Evolutionary conservation across 2,888 invertebrate genomes (phyloP).

Genomic region (Microctonus aethiopoides): DNA sequence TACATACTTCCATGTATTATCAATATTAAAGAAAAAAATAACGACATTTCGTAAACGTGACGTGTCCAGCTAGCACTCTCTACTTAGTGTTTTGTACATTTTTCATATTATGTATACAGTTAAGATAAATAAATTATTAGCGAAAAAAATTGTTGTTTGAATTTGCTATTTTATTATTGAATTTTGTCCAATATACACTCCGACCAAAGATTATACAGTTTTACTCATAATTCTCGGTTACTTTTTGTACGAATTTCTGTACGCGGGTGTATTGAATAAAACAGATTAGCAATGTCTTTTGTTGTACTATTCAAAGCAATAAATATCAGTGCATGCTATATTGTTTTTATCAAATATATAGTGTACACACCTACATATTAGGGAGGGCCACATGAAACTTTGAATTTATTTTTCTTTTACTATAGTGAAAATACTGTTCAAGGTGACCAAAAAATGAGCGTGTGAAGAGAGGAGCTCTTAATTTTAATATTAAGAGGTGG

Average conservation of each 20-base stretch:
- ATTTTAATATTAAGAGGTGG: no score
- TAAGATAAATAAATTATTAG: constrained; percentile 9
- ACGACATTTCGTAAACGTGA: background rate
- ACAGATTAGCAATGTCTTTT: background rate
- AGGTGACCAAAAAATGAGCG: no score
- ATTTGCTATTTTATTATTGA: no score
- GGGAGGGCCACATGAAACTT: no score
- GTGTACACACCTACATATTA: no score
- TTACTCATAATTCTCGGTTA: no score
- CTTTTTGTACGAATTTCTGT: background rate
- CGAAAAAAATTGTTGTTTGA: constrained; percentile 7
- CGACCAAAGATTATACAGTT: no score
- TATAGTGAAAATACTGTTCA: no score
- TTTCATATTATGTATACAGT: constrained; percentile 4
- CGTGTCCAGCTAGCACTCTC: background rate
- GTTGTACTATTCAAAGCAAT: background rate
- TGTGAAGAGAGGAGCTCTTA: no score
- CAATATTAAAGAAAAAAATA: background rate
- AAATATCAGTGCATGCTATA: background rate
- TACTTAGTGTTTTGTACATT: constrained; percentile 14
- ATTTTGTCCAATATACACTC: no score
- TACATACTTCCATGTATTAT: background rate
- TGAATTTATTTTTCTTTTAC: no score
- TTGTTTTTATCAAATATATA: background rate
- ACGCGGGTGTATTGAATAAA: no score